These are phyloP conservation scores for Trilocha varians DNA, from an alignment of 2,888 invertebrate species.

Conservation along the genomic window DNA sequence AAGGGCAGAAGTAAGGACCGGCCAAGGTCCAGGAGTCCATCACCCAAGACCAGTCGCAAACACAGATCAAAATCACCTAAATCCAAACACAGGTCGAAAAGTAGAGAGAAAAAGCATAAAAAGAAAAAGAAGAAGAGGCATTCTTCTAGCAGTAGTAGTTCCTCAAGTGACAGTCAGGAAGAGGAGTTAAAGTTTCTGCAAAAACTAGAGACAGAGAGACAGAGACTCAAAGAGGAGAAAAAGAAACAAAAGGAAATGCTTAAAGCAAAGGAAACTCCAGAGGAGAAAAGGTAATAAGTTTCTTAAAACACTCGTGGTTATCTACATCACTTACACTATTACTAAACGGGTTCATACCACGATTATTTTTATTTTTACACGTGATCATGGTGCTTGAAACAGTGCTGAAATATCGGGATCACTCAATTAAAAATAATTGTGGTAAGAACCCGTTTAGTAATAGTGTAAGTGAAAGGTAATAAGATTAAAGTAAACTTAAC, in stretches of 20 bases:
- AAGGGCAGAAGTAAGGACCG: conserved; percentile 23
- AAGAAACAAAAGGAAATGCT: conserved; percentile 80
- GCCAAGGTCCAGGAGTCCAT: conserved; percentile 19
- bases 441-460: no score
- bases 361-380: no score
- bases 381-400: no score
- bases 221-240: conserved; percentile 76
- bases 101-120: conserved; percentile 39
- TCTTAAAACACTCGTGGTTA: no score
- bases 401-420: no score
- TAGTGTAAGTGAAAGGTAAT: no score
- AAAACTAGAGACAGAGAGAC: conserved; percentile 80
- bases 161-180: conserved; percentile 53
- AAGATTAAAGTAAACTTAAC: no score
- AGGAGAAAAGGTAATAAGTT: conserved; percentile 81
- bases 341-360: no score
- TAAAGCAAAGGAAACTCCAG: conserved; percentile 95
- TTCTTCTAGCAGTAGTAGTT: conserved; percentile 31
- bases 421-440: no score
- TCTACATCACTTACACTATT: no score
- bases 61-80: conserved; percentile 3
- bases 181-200: conserved; percentile 79
- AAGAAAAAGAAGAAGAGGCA: conserved; percentile 39
- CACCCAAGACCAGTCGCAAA: conserved; percentile 1
- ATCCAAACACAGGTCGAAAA: conserved; percentile 32